Base-by-base conservation (phyloP, 2,888 invertebrate species). In the Brachypterus glaber region DNA sequence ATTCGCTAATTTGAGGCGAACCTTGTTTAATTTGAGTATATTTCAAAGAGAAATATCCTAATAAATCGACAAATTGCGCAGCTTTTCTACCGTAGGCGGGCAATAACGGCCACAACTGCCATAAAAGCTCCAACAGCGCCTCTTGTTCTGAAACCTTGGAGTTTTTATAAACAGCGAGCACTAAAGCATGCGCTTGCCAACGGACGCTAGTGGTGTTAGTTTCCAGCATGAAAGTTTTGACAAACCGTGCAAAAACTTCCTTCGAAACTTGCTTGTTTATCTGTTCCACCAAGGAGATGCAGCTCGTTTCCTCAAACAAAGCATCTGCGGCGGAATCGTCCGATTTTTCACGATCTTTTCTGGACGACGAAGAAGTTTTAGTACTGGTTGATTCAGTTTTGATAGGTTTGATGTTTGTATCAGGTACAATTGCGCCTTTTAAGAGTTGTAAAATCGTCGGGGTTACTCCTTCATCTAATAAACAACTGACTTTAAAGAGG, bases 31-130 rank as follows among this genome's bases (percentile, higher is more conserved):
- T 89, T 47, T 82, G 76, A 2, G 82, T 78, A 0, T 82, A 90
- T 61, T 89, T 89, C 14, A 97, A 72, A 0, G 93, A 89, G 59
- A 96, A 89, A 64, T 90, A 96, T 0, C 96, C 95, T 4, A 97
- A 74, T 0, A 98, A 73, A 63, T 98, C 97, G 0, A 96, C 93
- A 67, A 96, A 96, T 64, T 97, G 96, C 0, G 91, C 86, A 0
- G 95, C 93, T 63, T 95, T 88, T 2, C 89, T 77, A 0, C 97
- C 97, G 60, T 90, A 92, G 38, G 82, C 79, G 1, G 92, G 88
- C 37, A 96, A 69, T 32, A 85, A 70, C 1, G 90, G 88, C 93
- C 95, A 96, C 47, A 96, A 69, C 30, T 79, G 77, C 95, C 95
- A 95, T 55, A 96, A 68, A 17, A 90, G 69, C 33, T 85, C 84